Percentiles rank a stretch among this genome's conserved stretches.
Conservation (phyloP, 1,140 invertebrate species). For the Drosophila ficusphila region DNA sequence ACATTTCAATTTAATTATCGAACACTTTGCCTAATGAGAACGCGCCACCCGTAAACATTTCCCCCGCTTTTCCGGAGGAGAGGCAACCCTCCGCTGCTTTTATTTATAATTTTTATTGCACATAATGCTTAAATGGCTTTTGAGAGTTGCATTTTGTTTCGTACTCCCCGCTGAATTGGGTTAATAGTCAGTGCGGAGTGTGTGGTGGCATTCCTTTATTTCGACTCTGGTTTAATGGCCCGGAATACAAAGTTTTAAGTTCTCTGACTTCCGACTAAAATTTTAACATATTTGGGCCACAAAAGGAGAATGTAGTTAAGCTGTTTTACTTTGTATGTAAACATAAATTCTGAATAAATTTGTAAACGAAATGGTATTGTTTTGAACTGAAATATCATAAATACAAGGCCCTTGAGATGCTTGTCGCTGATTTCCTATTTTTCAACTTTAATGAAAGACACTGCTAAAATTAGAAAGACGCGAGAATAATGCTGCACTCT, state of each 20-base stretch:
- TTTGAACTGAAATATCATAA: neutral
- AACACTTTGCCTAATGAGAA: slow-evolving; percentile 56
- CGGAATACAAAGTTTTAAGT: slow-evolving; percentile 27
- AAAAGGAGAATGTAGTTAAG: neutral
- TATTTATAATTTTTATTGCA: slow-evolving; percentile 68
- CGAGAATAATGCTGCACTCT: slow-evolving; percentile 5
- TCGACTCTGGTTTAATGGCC: slow-evolving; percentile 17
- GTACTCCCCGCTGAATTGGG: slow-evolving; percentile 52
- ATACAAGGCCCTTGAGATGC: neutral
- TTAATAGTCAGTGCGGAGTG: slow-evolving; percentile 46
- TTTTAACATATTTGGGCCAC: neutral
- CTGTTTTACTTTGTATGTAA: too few relatives aligned
- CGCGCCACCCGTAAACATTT: slow-evolving; percentile 49
- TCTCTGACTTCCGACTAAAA: slow-evolving; percentile 5
- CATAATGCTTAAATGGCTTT: slow-evolving; percentile 61
- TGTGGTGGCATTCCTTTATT: slow-evolving; percentile 19
- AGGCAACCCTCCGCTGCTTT: slow-evolving; percentile 13
- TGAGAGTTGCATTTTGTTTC: slow-evolving; percentile 58
- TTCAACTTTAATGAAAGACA: neutral
- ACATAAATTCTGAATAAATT: too few relatives aligned
- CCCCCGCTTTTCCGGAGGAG: slow-evolving; percentile 3
- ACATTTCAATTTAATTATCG: slow-evolving; percentile 64
- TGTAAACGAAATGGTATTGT: too few relatives aligned
- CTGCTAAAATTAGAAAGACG: slow-evolving; percentile 25
- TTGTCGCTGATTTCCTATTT: neutral